Conservation (phyloP, 2,113 vertebrate genomes). For the Equus przewalskii region DNA sequence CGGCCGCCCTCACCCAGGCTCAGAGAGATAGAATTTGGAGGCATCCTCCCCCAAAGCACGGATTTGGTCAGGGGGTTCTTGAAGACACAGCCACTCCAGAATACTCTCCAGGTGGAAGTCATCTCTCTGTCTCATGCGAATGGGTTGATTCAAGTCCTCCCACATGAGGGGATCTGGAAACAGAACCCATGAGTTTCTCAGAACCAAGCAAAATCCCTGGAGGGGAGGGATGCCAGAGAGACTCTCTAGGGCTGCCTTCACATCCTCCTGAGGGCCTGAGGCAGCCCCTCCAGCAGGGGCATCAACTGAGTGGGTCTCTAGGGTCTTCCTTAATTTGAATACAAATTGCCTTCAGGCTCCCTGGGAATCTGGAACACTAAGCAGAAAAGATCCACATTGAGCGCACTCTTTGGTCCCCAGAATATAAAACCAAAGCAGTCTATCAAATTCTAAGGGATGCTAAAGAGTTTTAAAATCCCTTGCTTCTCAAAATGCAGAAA, state of each 20-base stretch:
- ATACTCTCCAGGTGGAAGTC: background rate
- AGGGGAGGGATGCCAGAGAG: background rate
- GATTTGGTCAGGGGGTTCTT: background rate
- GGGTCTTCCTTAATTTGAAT: background rate
- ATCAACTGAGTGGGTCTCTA: background rate
- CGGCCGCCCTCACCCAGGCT: background rate
- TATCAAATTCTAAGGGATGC: background rate
- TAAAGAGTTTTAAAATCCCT: conserved; percentile 13
- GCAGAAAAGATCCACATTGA: background rate
- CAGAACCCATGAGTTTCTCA: background rate
- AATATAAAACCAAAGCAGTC: conserved; percentile 5
- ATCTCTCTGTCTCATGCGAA: background rate
- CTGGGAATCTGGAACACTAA: background rate
- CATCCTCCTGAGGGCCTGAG: background rate
- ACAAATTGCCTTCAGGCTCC: background rate
- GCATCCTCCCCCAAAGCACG: background rate
- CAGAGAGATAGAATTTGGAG: background rate
- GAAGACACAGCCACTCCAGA: background rate
- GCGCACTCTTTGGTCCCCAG: background rate
- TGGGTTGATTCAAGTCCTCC: background rate
- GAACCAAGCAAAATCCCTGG: background rate
- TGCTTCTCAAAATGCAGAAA: conserved; percentile 18
- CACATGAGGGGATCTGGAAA: background rate
- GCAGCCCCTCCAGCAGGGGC: background rate
- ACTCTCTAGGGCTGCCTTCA: background rate